Conservation (phyloP, 2,113 vertebrate species). For the Lophura nycthemera region DNA sequence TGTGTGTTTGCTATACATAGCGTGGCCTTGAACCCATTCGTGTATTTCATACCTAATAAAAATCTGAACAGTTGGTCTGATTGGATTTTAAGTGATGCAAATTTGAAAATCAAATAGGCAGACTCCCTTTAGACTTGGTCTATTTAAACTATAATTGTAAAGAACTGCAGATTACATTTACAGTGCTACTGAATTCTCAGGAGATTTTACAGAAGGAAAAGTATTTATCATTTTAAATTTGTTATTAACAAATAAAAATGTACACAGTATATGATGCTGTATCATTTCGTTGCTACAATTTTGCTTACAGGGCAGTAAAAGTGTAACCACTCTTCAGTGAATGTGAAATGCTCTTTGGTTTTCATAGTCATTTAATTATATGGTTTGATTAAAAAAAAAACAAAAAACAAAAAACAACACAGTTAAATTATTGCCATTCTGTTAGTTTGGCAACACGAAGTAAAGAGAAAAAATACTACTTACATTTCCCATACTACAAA, state of each 20-base stretch:
- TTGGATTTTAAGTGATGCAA: slow-evolving; percentile 85
- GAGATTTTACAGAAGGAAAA: slow-evolving; percentile 61
- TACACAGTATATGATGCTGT: not conserved
- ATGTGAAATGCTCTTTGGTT: not conserved
- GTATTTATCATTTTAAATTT: slow-evolving; percentile 62
- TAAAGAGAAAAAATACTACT: slow-evolving; percentile 10
- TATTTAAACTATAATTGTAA: slow-evolving; percentile 80
- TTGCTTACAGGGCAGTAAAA: slow-evolving; percentile 1
- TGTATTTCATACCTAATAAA: slow-evolving; percentile 77
- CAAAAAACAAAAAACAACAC: not conserved
- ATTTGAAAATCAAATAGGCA: slow-evolving; percentile 83
- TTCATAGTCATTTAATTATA: slow-evolving; percentile 30
- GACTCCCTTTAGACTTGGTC: slow-evolving; percentile 78
- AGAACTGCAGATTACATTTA: slow-evolving; percentile 76
- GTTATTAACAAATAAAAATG: slow-evolving; percentile 54
- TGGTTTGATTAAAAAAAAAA: not conserved
- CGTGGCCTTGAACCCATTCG: slow-evolving; percentile 54
- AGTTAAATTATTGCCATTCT: slow-evolving; percentile 2
- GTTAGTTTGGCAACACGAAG: slow-evolving; percentile 17
- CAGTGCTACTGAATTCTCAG: slow-evolving; percentile 44
- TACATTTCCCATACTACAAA: slow-evolving; percentile 1
- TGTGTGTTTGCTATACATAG: slow-evolving; percentile 24
- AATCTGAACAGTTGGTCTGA: slow-evolving; percentile 82
- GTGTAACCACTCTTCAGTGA: slow-evolving; percentile 21
- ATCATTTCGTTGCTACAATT: not conserved